phyloP scores from a whole-genome alignment of 1,140 invertebrate species.

The Panagrolaimus sp. region DNA sequence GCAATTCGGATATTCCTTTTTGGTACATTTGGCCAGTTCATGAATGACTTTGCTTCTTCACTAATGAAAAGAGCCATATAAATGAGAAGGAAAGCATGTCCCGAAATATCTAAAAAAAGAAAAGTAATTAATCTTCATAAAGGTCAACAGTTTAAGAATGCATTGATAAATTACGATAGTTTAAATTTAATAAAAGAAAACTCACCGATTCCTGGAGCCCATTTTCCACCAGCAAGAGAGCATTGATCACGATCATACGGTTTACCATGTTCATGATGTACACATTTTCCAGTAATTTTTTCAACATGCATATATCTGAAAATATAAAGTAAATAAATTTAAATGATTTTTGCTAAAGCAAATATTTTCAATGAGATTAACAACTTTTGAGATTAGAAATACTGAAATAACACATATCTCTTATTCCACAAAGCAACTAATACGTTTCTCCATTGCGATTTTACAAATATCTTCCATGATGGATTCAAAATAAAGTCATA shows the following conservation, averaged over 20 bases:
- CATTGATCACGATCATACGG: constrained; percentile 56
- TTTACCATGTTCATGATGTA: constrained; percentile 32
- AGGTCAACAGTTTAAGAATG: too few species aligned
- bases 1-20: constrained; percentile 15
- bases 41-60: constrained; percentile 54
- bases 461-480: too few species aligned
- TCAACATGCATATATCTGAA: constrained; percentile 73
- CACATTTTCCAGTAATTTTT: constrained; percentile 75
- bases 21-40: constrained; percentile 37
- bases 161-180: too few species aligned
- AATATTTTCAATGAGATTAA: too few species aligned
- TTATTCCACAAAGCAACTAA: too few species aligned
- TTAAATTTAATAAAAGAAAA: too few species aligned
- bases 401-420: too few species aligned
- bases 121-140: too few species aligned
- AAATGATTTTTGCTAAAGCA: too few species aligned
- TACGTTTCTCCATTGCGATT: too few species aligned
- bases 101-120: constrained; percentile 46
- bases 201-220: constrained; percentile 51
- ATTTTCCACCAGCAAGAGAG: constrained; percentile 37
- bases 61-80: constrained; percentile 51
- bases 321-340: constrained; percentile 19
- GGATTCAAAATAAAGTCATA: too few species aligned
- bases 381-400: too few species aligned
- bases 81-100: constrained; percentile 53